Base-by-base conservation (phyloP, 1,140 invertebrate species). In the Ceratina calcarata region DNA sequence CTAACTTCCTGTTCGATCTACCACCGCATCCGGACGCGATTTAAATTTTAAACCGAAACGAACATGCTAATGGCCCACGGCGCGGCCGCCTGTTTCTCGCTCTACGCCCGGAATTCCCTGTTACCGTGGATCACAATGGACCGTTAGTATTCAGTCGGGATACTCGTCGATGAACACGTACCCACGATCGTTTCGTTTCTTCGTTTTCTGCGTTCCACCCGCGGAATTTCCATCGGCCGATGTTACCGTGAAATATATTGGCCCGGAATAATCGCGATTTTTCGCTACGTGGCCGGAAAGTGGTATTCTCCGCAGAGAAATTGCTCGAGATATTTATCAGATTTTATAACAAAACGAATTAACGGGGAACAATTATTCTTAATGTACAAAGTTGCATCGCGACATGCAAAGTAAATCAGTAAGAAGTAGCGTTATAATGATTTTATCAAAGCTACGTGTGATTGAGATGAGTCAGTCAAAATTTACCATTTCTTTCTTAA, bases 31-130 rank as follows among this genome's bases (percentile, higher is more conserved):
- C 16, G 8, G n/a, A 75, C 74, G 65, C 57, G 84, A 89, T 89
- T 90, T 87, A 82, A 86, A 86, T 85, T 78, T 86, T 68, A 83
- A 87, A 86, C 85, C 81, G 81, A 87, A 82, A 75, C 68, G 68
- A 83, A 86, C 75, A 83, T 86, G 85, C 84, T 83, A 83, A 83
- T 86, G 61, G 58, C 58, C 53, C 32, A 51, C 1, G 68, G 65
- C 32, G 51, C 1, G 68, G 65, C 55, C 57, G 60, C 65, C 49
- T 70, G 67, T 2, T n/a, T 20, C 55, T 66, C 68, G 53, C 53
- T 71, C 45, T 4, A 22, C 18, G 20, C 20, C 22, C n/a, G 22
- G 12, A 24, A 10, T 8, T 8, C 12, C 15, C 18, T 57, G 73
- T 58, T 58, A 83, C 55, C 86, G 79, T 86, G 73, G 90, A 86